phyloP scores from a whole-genome alignment of 2,113 vertebrate genomes.

The Lepus timidus region DNA sequence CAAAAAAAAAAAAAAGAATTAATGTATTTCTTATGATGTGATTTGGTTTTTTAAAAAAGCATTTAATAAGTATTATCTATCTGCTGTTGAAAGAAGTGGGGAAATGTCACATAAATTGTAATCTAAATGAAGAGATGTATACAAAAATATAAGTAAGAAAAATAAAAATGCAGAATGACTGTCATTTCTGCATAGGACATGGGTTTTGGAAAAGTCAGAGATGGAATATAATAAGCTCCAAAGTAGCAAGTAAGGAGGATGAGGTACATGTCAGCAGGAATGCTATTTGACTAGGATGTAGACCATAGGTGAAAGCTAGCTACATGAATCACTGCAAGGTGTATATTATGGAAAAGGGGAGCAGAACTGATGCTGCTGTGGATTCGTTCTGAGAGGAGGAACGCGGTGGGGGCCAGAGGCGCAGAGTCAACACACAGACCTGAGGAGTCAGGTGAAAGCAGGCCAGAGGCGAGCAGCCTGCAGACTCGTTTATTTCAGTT shows the following conservation, averaged over 20 bases:
- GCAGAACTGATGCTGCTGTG: not conserved
- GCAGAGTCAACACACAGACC: too few relatives aligned
- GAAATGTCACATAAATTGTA: slow-evolving; percentile 10
- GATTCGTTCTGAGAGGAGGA: too few relatives aligned
- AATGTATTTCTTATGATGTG: not conserved
- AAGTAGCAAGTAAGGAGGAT: not conserved
- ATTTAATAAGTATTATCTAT: not conserved
- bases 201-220: not conserved
- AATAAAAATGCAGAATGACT: not conserved
- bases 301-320: not conserved
- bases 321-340: not conserved
- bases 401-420: too few relatives aligned
- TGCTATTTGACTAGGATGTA: not conserved
- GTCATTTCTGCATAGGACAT: not conserved
- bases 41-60: not conserved
- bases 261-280: not conserved
- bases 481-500: too few relatives aligned
- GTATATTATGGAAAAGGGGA: not conserved
- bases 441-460: too few relatives aligned
- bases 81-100: not conserved
- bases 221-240: not conserved
- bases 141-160: not conserved
- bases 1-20: too few relatives aligned
- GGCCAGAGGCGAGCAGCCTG: too few relatives aligned
- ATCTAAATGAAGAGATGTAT: not conserved